Evolutionary conservation across 2,888 invertebrate genomes (phyloP), one percentile per base, ranked within the genome.

Genomic region (Odontomyia ornata): DNA sequence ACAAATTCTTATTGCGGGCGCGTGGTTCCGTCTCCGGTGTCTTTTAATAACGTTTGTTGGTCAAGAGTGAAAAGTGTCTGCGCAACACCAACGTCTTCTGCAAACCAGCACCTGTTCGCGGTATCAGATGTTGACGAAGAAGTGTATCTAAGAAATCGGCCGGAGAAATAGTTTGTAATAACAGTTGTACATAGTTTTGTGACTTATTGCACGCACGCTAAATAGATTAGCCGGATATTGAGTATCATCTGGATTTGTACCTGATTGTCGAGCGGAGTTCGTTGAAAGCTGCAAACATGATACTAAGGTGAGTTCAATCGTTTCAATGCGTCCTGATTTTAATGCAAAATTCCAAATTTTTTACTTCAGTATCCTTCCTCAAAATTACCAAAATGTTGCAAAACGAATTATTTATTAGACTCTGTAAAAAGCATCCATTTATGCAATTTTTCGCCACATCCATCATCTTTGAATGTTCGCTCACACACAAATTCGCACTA

Each of bases 271-370:
- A 69, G 69, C 75, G 76, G 77, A 77, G 62, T 67, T 30, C 3
- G 15, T 43, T 64, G 28, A 46, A 47, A 18, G 62, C 56, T 47
- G 15, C 13, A 27, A 73, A 78, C 57, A 78, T 78, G 78, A 78
- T 78, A 27, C 47, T 78, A 62, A 78, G 78, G 78, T 78, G 52
- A 47, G 43, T 47, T 30, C 5, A 2, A 25, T 62, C 62, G 15
- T 18, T n/a, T 23, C 5, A 15, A 15, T 23, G 9, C 27, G 15
- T 62, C 23, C 21, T 62, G 21, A 62, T 25, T 11, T 27, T 62
- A 7, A 23, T 57, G 0, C 9, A n/a, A n/a, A n/a, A n/a, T n/a
- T n/a, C n/a, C n/a, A n/a, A n/a, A n/a, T n/a, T n/a, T n/a, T n/a
- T n/a, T n/a, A n/a, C n/a, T n/a, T n/a, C n/a, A n/a, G n/a, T n/a